A percentile compares a stretch with the other conserved stretches of the same genome.
Conservation (phyloP, 2,113 vertebrate species). For the Nothocercus julius region DNA sequence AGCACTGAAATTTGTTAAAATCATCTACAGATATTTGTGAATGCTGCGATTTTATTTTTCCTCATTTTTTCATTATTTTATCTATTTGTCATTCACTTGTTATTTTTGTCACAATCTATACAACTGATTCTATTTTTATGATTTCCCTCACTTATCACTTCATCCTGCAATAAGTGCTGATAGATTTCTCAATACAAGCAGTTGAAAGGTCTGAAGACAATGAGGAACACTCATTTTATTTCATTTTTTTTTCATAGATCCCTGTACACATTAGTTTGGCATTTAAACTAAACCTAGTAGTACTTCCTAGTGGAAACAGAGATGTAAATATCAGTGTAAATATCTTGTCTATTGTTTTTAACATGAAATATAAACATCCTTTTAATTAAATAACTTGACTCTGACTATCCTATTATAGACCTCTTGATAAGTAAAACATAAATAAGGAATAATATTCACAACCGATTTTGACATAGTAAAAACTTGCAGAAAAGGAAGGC, state of each 20-base stretch:
- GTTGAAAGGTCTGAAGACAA: too few species aligned
- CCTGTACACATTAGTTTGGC: background rate
- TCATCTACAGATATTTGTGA: background rate
- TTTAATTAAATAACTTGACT: background rate
- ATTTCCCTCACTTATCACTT: background rate
- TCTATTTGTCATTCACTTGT: background rate
- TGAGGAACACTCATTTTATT: background rate
- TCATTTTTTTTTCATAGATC: background rate
- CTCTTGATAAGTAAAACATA: background rate
- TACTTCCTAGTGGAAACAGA: background rate
- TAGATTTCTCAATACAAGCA: background rate
- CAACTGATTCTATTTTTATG: background rate
- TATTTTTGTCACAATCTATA: background rate
- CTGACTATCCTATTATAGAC: background rate
- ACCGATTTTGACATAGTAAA: background rate
- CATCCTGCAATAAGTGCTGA: background rate
- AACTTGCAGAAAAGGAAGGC: background rate
- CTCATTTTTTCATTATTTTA: background rate
- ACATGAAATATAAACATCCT: background rate
- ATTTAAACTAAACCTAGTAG: background rate
- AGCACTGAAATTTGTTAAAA: background rate
- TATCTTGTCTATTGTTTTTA: background rate
- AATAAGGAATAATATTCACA: background rate
- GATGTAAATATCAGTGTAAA: background rate
- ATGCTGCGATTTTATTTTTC: background rate